phyloP scores from a whole-genome alignment of 2,888 invertebrate species.

The Amaurobius ferox region DNA sequence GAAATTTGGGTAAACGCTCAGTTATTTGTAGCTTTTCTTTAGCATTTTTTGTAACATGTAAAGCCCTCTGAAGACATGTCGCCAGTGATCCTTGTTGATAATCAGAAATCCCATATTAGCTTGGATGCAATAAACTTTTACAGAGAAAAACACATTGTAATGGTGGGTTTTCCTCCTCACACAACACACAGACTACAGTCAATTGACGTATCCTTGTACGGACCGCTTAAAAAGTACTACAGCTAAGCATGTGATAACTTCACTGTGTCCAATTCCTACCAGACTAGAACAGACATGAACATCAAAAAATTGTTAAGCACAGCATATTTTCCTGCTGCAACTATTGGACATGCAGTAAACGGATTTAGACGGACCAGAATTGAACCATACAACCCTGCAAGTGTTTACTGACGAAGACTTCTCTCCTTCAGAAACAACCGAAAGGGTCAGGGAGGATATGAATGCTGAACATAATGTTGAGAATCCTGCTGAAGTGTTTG shows the following conservation, averaged over 20 bases:
- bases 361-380: background rate
- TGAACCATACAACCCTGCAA: background rate
- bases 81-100: background rate
- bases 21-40: background rate
- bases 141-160: slow-evolving; percentile 2
- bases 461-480: too few species aligned
- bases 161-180: too few species aligned
- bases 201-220: background rate
- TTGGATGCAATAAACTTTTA: background rate
- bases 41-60: too few species aligned
- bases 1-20: background rate
- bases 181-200: background rate
- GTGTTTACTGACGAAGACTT: background rate
- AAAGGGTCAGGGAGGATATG: too few species aligned
- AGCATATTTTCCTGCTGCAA: background rate
- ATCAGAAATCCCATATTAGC: background rate
- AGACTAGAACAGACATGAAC: background rate
- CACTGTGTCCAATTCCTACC: background rate
- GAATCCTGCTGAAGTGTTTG: too few species aligned
- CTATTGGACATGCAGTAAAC: background rate
- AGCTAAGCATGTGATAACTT: slow-evolving; percentile 8
- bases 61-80: background rate
- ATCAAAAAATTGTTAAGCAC: background rate
- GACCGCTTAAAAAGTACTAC: background rate
- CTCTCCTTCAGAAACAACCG: background rate